Evolutionary conservation across 2,113 vertebrate species (phyloP), one percentile per base, ranked within the genome.

Genomic region (Seriola rivoliana): DNA sequence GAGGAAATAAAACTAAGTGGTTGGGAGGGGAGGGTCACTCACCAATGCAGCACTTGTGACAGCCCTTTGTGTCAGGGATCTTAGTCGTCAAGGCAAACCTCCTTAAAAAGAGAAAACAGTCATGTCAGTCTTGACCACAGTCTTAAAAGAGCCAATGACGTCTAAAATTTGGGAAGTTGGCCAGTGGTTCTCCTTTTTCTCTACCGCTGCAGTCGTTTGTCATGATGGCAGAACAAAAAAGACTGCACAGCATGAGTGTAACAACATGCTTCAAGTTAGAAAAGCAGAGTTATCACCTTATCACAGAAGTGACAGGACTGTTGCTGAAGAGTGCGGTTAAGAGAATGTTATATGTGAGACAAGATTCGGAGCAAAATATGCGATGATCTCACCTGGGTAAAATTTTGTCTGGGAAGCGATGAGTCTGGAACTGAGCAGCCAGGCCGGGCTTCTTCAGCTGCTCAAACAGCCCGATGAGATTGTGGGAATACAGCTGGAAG

Each of bases 31-130:
- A 34, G 48, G 50, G 52, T 1, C 67, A 94, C 97, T 96, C 86
- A 99, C 98, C 98, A 82, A 99, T 99, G 88, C 98, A 99, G 94
- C 98, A 99, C 93, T 98, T 99, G 94, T 99, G 98, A 89, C 98
- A 99, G 84, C 98, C 97, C 95, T 99, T 99, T 82, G 98, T 99
- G 89, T 99, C 98, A 0, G 98, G 98, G 92, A 99, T 99, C 94
- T 99, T 99, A 59, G 97, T 97, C 0, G 98, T 99, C 93, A 99
- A 93, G 90, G 98, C 97, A 74, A 99, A 99, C 75, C 98, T 98
- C 95, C 98, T 99, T 95, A 78, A 96, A 96, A 59, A 89, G 29
- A 95, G 23, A 67, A 91, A 34, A 92, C 62, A 89, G 59, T 46
- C 29, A 38, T 75, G 48, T 8, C 79, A 29, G 78, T 68, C 68